Evolutionary conservation across 2,888 invertebrate species (phyloP).

Genomic region (Luperina nickerlii): DNA sequence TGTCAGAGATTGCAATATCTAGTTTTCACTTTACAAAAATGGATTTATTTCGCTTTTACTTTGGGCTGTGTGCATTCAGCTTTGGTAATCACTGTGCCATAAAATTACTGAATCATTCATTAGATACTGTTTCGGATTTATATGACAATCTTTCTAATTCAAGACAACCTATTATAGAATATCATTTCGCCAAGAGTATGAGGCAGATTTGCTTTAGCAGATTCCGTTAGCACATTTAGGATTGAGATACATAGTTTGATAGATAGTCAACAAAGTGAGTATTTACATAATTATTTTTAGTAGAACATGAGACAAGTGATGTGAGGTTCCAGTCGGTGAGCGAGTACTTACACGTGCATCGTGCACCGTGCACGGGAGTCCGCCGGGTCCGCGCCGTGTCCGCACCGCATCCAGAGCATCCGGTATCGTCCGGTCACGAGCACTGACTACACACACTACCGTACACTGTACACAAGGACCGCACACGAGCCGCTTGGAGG

Average conservation of each 20-base stretch:
- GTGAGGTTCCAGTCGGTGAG: constrained; percentile 39
- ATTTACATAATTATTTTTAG: neutral
- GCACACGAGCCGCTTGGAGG: constrained; percentile 71
- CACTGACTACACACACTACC: constrained; percentile 65
- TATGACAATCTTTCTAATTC: constrained; percentile 1
- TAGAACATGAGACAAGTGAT: constrained; percentile 28
- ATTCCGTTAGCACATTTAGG: constrained; percentile 22
- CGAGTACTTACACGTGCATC: constrained; percentile 56
- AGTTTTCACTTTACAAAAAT: constrained; percentile 39
- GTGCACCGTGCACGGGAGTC: constrained; percentile 20
- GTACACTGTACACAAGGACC: constrained; percentile 57
- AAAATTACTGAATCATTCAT: constrained; percentile 18
- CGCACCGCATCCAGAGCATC: constrained; percentile 56
- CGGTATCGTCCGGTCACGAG: constrained; percentile 45
- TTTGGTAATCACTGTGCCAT: constrained; percentile 17
- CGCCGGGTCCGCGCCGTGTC: constrained; percentile 20
- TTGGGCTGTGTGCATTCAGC: constrained; percentile 14
- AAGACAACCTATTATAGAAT: neutral
- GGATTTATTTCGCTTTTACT: constrained; percentile 41
- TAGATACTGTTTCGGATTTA: neutral
- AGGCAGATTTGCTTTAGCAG: neutral
- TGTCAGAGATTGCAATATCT: constrained; percentile 17
- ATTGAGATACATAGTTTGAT: neutral
- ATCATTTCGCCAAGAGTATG: neutral
- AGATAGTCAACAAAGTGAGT: constrained; percentile 10